These are phyloP conservation scores for Alca torda DNA, from an alignment of 2,797 vertebrate genomes.

Conservation along the genomic window DNA sequence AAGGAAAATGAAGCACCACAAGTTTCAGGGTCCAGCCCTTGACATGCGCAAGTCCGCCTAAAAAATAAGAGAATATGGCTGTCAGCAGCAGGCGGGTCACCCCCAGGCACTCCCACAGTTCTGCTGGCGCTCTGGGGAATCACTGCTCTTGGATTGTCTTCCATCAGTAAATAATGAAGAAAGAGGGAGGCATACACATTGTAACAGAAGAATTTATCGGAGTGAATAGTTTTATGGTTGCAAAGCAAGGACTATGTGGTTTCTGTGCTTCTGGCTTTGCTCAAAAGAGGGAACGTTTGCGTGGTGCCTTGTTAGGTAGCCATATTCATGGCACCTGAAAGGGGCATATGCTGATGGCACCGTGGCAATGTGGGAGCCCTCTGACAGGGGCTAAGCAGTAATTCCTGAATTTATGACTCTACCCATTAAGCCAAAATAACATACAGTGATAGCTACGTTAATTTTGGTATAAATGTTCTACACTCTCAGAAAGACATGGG, in stretches of 20 bases:
- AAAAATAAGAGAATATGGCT: constrained; percentile 37
- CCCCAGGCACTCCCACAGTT: background rate
- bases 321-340: background rate
- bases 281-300: fast-evolving
- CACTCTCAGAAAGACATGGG: background rate
- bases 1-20: constrained; percentile 99
- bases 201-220: background rate
- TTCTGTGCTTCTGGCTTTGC: background rate
- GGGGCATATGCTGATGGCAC: background rate
- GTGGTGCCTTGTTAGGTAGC: background rate
- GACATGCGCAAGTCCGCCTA: constrained; percentile 96
- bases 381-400: background rate
- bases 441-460: background rate
- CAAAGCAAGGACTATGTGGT: background rate
- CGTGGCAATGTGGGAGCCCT: background rate
- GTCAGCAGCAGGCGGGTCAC: background rate
- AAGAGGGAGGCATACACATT: background rate
- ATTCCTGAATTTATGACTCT: background rate
- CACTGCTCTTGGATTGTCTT: background rate
- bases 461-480: background rate
- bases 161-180: background rate
- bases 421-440: background rate
- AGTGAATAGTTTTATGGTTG: background rate
- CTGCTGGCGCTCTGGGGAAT: background rate
- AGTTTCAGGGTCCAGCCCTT: constrained; percentile 91